Base-by-base conservation (phyloP, 2,797 vertebrate species). In the Leptoclinus maculatus region DNA sequence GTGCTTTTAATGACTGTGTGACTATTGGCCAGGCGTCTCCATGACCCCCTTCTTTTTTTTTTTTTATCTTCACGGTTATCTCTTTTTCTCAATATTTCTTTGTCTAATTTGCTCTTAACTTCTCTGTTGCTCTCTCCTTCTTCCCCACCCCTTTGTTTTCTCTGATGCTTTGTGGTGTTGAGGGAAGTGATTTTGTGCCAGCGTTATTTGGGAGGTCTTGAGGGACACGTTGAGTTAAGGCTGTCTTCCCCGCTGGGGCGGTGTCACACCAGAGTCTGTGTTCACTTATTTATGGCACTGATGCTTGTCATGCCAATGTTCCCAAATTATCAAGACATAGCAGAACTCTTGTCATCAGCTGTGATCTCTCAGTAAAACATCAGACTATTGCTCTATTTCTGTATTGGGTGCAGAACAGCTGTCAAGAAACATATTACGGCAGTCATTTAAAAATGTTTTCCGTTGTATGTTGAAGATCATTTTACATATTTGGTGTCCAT, bases 1-100 rank as follows among this genome's bases (percentile, higher is more conserved):
- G 93, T 93, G 74, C 73, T 83, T 90, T 93, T 89, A 93, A 93
- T 92, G 92, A 89, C 87, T 87, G 83, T 92, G 71, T 76, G 87
- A 87, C 88, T 87, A 63, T 93, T 60, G 58, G 76, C 60, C 70
- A 45, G 67, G 49, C 34, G 16, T 80, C 66, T 76, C 16, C 65
- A 21, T 83, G 78, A 36, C 67, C 54, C 54, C 51, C 70, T 32
- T 76, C 34, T 79, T 67, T 79, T 17, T 65, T 79, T 67, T 79
- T 17, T 65, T 79, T n/a, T 59, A 32, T 79, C 41, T 75, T 13
- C 74, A 38, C 12, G 2, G 41, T 84, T 74, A n/a, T 83, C 45
- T 81, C 69, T 81, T 72, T 57, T 47, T 45, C 60, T 75, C 66
- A 69, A 1, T 63, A 14, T 74, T 64, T 69, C 45, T 71, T 54